Percentiles rank a stretch among this genome's conserved stretches.
Conservation (phyloP, 1,140 invertebrate genomes). For the Rhynchophorus ferrugineus region DNA sequence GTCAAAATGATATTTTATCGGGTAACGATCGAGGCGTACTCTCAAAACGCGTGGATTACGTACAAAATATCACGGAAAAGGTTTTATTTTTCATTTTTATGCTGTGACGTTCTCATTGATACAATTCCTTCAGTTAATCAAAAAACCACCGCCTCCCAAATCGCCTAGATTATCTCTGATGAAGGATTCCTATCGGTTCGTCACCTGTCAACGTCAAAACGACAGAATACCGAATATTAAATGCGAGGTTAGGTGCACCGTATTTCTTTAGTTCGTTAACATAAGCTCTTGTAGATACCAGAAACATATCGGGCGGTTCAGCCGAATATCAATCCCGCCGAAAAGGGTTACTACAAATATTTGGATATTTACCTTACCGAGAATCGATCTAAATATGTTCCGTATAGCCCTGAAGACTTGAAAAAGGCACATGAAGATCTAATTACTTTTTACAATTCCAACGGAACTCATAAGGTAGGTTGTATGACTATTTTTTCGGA, state of each 20-base stretch:
- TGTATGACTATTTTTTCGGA: neutral
- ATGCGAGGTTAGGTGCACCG: neutral
- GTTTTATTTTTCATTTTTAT: slow-evolving; percentile 13
- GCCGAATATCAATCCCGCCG: slow-evolving; percentile 31
- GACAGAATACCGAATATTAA: neutral
- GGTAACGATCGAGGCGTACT: slow-evolving; percentile 9
- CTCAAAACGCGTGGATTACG: slow-evolving; percentile 18
- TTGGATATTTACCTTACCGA: slow-evolving; percentile 39
- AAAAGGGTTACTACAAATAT: slow-evolving; percentile 33
- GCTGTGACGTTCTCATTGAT: neutral
- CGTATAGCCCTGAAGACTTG: slow-evolving; percentile 28
- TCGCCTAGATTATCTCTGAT: slow-evolving; percentile 30
- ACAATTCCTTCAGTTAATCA: slow-evolving; percentile 25
- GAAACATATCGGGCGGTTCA: slow-evolving; percentile 33
- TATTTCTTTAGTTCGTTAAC: neutral
- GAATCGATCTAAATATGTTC: slow-evolving; percentile 29
- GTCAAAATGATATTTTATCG: slow-evolving; percentile 2
- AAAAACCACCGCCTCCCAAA: slow-evolving; percentile 29
- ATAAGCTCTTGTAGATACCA: slow-evolving; percentile 23
- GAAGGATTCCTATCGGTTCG: slow-evolving; percentile 27
- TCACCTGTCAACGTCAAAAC: slow-evolving; percentile 4
- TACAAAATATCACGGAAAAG: slow-evolving; percentile 28
- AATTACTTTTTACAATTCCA: slow-evolving; percentile 34
- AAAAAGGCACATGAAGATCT: slow-evolving; percentile 34
- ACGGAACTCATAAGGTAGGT: slow-evolving; percentile 26